Evolutionary conservation across 2,113 vertebrate species (phyloP).

Genomic region (Mobula birostris): DNA sequence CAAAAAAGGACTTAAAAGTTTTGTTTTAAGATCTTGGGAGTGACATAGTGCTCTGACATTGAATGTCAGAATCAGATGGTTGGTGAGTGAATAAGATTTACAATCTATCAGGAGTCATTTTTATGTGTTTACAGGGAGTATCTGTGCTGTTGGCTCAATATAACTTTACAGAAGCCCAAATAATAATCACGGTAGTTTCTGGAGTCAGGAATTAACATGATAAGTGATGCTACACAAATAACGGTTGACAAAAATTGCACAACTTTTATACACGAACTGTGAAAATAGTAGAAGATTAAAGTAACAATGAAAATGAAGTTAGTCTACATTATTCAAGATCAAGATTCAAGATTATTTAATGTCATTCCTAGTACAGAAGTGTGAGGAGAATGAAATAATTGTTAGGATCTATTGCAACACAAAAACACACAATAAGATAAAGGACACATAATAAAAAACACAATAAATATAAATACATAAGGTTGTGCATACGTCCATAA

Average conservation of each 20-base stretch:
- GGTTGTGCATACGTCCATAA: too few relatives aligned
- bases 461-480: too few relatives aligned
- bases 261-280: background rate
- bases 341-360: too few relatives aligned
- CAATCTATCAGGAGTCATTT: background rate
- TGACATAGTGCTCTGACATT: background rate
- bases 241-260: background rate
- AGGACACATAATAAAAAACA: too few relatives aligned
- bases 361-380: too few relatives aligned
- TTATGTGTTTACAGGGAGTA: background rate
- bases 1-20: background rate
- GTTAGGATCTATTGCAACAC: too few relatives aligned
- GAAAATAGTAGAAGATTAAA: background rate
- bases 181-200: background rate
- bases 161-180: background rate
- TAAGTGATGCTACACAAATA: background rate
- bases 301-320: background rate
- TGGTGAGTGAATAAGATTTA: background rate
- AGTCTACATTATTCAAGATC: background rate
- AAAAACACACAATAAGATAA: too few relatives aligned
- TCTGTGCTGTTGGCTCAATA: background rate
- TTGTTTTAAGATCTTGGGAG: background rate
- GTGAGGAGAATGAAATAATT: too few relatives aligned
- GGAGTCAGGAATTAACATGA: background rate
- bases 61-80: background rate